Conservation (phyloP, 2,888 invertebrate species). For the Drosophila peninsularis region DNA sequence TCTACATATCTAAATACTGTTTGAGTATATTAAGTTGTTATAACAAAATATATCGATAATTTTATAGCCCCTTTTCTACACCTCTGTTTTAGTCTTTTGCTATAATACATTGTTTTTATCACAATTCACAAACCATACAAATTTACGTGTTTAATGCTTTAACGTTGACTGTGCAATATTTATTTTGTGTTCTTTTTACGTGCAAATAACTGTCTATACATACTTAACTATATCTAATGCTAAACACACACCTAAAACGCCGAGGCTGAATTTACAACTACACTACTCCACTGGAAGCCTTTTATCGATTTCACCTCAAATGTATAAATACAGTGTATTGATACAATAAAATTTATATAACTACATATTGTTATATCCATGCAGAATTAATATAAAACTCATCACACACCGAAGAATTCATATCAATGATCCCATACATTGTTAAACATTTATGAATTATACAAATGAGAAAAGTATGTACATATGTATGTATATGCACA, state of each 20-base stretch:
- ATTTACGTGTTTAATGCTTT: constrained; percentile 34
- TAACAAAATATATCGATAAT: constrained; percentile 3
- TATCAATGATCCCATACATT: constrained; percentile 5
- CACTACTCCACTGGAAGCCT: constrained; percentile 23
- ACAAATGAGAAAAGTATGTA: constrained; percentile 9
- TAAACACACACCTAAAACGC: constrained; percentile 29
- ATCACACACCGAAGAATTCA: constrained; percentile 12
- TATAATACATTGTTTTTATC: constrained; percentile 49
- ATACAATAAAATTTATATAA: constrained; percentile 31
- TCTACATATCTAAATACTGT: background rate
- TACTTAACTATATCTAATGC: constrained; percentile 9
- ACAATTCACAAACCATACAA: constrained; percentile 32
- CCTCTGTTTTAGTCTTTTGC: constrained; percentile 1
- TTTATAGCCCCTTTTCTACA: background rate
- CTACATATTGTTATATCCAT: constrained; percentile 7
- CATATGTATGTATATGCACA: constrained; percentile 3
- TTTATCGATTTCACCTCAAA: constrained; percentile 67
- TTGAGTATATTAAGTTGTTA: background rate
- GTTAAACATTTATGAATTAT: constrained; percentile 9
- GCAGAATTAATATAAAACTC: constrained; percentile 4
- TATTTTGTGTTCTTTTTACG: constrained; percentile 30
- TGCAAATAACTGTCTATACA: constrained; percentile 22
- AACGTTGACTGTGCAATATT: constrained; percentile 29
- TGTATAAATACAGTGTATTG: constrained; percentile 33
- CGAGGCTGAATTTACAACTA: constrained; percentile 27